These are phyloP conservation scores for Drosophila pseudotalamancana DNA, from an alignment of 2,888 invertebrate species.

Conservation along the genomic window DNA sequence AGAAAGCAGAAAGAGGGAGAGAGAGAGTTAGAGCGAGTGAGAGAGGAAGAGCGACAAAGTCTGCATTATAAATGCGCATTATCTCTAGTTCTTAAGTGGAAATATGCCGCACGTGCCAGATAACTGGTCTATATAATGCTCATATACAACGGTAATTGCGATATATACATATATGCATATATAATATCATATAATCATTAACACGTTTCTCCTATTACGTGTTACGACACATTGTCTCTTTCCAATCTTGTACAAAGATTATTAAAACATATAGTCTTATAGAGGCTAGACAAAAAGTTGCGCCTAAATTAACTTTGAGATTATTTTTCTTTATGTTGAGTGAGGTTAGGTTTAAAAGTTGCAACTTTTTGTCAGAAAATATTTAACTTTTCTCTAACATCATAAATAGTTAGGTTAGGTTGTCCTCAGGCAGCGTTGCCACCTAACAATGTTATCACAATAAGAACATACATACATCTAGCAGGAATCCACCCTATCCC, in stretches of 20 bases:
- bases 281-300: neutral
- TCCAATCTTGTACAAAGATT: neutral
- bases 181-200: constrained; percentile 5
- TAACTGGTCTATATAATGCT: too few species aligned
- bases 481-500: too few species aligned
- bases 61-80: neutral
- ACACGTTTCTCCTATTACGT: constrained; percentile 5
- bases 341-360: too few species aligned
- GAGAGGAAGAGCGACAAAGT: too few species aligned
- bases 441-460: too few species aligned
- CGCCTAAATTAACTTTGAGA: neutral
- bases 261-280: neutral
- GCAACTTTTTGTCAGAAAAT: too few species aligned
- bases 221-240: neutral
- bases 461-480: too few species aligned
- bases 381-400: too few species aligned
- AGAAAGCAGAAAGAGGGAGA: neutral
- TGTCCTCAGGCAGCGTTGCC: too few species aligned
- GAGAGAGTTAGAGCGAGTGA: neutral
- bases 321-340: neutral
- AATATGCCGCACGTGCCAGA: neutral
- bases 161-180: neutral
- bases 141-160: neutral
- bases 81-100: constrained; percentile 8
- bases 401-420: too few species aligned